These are phyloP conservation scores for Dasysyrphus albostriatus DNA, from an alignment of 2,888 invertebrate genomes.

Conservation along the genomic window DNA sequence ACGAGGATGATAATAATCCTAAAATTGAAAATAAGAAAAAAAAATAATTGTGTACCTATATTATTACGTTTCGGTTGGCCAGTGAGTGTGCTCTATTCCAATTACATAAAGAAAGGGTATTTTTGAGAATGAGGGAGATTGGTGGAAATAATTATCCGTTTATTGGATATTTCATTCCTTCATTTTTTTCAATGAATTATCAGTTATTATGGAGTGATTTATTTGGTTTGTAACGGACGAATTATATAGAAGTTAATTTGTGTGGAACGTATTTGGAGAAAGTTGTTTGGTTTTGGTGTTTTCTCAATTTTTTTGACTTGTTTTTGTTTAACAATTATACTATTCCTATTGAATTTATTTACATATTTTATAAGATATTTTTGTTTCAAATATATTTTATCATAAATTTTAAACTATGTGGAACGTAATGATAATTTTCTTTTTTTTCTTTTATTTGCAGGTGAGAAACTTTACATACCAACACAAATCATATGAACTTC, in stretches of 20 bases:
- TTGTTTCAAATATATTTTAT: neutral
- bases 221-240: slow-evolving; percentile 18
- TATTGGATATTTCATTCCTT: slow-evolving; percentile 7
- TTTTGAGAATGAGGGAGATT: neutral
- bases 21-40: slow-evolving; percentile 8
- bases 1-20: slow-evolving; percentile 37
- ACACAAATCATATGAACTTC: too few relatives aligned
- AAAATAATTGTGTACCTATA: neutral
- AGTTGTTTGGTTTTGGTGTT: too few relatives aligned
- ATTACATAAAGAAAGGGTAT: slow-evolving; percentile 42
- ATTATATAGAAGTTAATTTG: neutral
- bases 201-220: neutral
- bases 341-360: neutral
- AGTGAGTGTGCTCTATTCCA: slow-evolving; percentile 7
- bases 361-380: neutral
- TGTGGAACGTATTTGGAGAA: slow-evolving; percentile 16
- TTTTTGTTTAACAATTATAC: neutral
- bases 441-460: too few relatives aligned
- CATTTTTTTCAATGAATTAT: neutral
- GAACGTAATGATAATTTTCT: too few relatives aligned
- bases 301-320: neutral
- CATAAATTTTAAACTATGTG: neutral
- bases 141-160: slow-evolving; percentile 23
- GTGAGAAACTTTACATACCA: too few relatives aligned
- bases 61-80: slow-evolving; percentile 56